phyloP scores from a whole-genome alignment of 2,888 invertebrate genomes.

The Portevinia maculata region DNA sequence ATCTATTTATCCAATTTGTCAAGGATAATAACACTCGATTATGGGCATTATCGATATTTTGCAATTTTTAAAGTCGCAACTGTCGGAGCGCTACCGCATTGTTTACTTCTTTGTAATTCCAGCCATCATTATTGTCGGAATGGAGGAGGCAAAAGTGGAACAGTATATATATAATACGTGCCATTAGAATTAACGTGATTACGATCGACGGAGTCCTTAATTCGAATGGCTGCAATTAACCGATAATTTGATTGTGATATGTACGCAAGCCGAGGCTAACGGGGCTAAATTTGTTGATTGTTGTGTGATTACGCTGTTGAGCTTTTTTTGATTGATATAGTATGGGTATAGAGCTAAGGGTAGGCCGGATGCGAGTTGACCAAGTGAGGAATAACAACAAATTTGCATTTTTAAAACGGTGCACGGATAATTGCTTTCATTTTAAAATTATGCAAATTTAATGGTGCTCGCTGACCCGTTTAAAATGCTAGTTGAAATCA shows the following conservation, averaged over 20 bases:
- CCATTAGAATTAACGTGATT: conserved; percentile 62
- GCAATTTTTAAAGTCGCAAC: not conserved
- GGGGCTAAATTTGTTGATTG: conserved; percentile 36
- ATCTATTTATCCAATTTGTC: conserved; percentile 65
- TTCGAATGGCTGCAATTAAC: conserved; percentile 56
- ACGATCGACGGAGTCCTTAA: conserved; percentile 48
- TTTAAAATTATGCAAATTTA: conserved; percentile 6
- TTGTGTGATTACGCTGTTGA: conserved; percentile 37
- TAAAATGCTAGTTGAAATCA: not conserved
- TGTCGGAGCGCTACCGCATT: not conserved
- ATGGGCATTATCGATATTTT: conserved; percentile 51
- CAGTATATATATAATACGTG: conserved; percentile 6
- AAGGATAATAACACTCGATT: conserved; percentile 54
- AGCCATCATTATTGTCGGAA: not conserved
- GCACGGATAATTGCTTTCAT: not conserved
- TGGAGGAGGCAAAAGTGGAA: not conserved
- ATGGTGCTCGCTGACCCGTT: not conserved
- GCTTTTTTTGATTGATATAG: conserved; percentile 49
- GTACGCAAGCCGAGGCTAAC: conserved; percentile 12
- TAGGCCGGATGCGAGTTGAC: not conserved
- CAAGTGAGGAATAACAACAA: not conserved
- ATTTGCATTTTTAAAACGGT: conserved; percentile 22
- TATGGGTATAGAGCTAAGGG: conserved; percentile 7
- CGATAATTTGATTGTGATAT: conserved; percentile 61
- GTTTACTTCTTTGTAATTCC: not conserved